Evolutionary conservation across 2,888 invertebrate species (phyloP).

Genomic region (Sclerodermus sp.): DNA sequence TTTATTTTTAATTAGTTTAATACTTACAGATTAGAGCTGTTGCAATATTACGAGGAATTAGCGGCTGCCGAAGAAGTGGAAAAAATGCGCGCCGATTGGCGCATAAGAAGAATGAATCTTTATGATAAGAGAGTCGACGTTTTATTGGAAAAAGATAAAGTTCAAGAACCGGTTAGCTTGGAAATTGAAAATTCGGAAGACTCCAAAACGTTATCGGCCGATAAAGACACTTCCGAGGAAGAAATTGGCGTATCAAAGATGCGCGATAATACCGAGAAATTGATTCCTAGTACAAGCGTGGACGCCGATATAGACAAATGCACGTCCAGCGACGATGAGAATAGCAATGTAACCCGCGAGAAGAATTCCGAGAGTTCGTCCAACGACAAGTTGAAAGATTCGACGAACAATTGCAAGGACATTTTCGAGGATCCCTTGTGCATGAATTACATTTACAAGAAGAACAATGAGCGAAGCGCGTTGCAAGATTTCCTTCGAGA

Average conservation of each 20-base stretch:
- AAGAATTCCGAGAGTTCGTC: background rate
- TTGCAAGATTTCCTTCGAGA: conserved; percentile 17
- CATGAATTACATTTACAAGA: conserved; percentile 8
- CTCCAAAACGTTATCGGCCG: background rate
- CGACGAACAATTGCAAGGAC: background rate
- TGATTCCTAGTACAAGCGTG: too few relatives aligned
- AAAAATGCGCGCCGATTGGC: conserved; percentile 63
- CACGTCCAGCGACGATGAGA: conserved; percentile 22
- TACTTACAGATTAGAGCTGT: conserved; percentile 61
- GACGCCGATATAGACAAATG: too few relatives aligned
- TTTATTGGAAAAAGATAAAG: conserved; percentile 18
- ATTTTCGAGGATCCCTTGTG: background rate
- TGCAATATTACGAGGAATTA: conserved; percentile 68
- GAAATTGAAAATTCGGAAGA: background rate
- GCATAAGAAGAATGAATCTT: conserved; percentile 57
- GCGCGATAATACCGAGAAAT: too few relatives aligned
- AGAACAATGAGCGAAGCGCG: conserved; percentile 20
- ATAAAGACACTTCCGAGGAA: conserved; percentile 6
- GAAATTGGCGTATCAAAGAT: conserved; percentile 5
- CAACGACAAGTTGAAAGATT: background rate
- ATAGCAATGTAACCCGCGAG: conserved; percentile 27
- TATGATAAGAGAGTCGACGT: conserved; percentile 40
- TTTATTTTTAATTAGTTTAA: conserved; percentile 22
- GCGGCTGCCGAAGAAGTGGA: conserved; percentile 65
- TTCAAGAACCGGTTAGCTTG: background rate